These are phyloP conservation scores for Plusia festucae DNA, from an alignment of 2,888 invertebrate species.

Conservation along the genomic window DNA sequence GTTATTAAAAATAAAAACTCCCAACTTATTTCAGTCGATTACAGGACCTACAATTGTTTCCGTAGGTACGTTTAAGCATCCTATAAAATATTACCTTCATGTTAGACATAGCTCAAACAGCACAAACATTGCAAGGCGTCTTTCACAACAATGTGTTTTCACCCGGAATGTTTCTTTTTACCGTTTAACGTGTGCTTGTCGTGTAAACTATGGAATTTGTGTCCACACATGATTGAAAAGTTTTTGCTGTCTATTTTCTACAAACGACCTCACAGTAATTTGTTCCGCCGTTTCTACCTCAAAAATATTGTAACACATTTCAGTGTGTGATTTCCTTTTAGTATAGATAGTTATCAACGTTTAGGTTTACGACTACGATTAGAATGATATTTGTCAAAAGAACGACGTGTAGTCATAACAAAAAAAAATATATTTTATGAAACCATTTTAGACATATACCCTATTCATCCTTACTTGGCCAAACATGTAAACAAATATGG, in stretches of 20 bases:
- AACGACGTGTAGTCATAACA: constrained; percentile 11
- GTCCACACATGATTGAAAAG: constrained; percentile 52
- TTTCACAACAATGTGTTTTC: constrained; percentile 19
- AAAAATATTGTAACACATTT: constrained; percentile 61
- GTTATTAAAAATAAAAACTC: neutral
- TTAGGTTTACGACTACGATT: neutral
- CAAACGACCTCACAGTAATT: constrained; percentile 57
- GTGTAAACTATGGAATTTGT: constrained; percentile 32
- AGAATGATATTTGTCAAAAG: no score
- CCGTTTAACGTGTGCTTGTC: constrained; percentile 7
- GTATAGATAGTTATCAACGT: constrained; percentile 49
- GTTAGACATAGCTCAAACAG: constrained; percentile 10
- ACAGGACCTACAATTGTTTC: neutral
- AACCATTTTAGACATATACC: constrained; percentile 26
- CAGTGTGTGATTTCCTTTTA: constrained; percentile 41
- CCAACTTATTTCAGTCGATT: neutral
- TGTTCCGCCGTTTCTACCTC: constrained; percentile 60
- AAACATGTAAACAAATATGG: no score
- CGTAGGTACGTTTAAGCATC: neutral
- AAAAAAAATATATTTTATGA: constrained; percentile 11
- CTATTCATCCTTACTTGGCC: no score
- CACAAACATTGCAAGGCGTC: constrained; percentile 16
- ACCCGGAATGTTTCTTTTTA: constrained; percentile 17
- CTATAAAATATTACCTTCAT: constrained; percentile 7
- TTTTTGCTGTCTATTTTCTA: constrained; percentile 47